Evolutionary conservation across 2,797 vertebrate species (phyloP).

Genomic region (Halcyon badia): DNA sequence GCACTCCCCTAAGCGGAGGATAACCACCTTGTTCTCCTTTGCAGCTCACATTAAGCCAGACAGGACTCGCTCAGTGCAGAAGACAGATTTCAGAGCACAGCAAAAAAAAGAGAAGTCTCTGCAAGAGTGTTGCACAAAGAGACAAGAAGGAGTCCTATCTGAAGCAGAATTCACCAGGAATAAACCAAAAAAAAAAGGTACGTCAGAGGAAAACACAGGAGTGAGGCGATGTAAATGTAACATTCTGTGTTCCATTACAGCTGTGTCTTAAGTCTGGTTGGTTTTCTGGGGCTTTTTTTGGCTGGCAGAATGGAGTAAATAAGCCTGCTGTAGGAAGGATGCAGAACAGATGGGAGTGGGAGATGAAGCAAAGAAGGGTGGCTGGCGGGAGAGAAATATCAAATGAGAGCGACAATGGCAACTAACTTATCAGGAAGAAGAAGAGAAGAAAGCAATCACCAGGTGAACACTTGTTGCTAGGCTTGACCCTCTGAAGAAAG

Average conservation of each 20-base stretch:
- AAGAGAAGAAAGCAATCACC: neutral
- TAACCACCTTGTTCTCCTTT: neutral
- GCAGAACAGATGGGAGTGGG: neutral
- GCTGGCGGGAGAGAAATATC: neutral
- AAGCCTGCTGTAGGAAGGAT: neutral
- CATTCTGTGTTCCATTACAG: neutral
- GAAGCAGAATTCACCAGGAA: neutral
- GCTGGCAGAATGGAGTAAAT: neutral
- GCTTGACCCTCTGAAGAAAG: neutral
- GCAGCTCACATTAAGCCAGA: neutral
- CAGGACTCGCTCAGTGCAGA: neutral
- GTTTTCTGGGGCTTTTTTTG: neutral
- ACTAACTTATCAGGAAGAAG: neutral
- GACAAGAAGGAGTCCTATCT: neutral
- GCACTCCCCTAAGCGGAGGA: neutral
- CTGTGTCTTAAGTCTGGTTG: neutral
- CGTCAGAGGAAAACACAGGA: neutral
- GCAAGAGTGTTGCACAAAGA: neutral
- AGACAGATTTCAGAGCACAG: neutral
- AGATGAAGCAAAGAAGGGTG: neutral
- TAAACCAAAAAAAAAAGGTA: too few species aligned
- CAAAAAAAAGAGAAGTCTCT: neutral
- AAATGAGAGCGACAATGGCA: neutral
- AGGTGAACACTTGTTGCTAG: neutral
- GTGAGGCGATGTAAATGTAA: neutral